phyloP scores from a whole-genome alignment of 2,797 vertebrate genomes.

The Catharus ustulatus region DNA sequence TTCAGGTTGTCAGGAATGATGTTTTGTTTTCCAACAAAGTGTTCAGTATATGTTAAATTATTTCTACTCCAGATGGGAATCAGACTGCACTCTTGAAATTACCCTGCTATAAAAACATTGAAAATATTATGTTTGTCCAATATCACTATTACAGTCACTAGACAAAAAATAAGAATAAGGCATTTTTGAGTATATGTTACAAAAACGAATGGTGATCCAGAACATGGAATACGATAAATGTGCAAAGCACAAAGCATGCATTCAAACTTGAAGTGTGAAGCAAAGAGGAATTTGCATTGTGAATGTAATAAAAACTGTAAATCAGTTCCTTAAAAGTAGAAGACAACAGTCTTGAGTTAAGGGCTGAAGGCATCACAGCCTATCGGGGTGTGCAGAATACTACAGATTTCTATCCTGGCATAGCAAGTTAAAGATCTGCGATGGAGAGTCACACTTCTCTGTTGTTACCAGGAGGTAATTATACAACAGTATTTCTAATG shows the following conservation, averaged over 20 bases:
- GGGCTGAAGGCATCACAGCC: background rate
- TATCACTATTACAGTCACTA: background rate
- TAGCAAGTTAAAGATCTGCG: constrained; percentile 54
- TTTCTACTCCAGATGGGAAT: constrained; percentile 25
- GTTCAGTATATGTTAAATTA: constrained; percentile 28
- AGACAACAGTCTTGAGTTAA: constrained; percentile 18
- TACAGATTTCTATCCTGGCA: constrained; percentile 35
- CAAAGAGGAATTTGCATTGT: constrained; percentile 44
- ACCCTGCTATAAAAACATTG: background rate
- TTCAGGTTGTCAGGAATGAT: background rate
- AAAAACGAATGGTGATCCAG: constrained; percentile 35
- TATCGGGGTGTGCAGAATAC: constrained; percentile 1
- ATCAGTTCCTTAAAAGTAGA: constrained; percentile 30
- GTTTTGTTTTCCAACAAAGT: constrained; percentile 33
- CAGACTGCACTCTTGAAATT: constrained; percentile 14
- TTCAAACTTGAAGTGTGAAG: constrained; percentile 36
- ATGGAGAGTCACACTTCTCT: constrained; percentile 68
- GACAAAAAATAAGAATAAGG: constrained; percentile 6
- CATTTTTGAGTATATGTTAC: background rate
- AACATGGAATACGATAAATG: constrained; percentile 5
- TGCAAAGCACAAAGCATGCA: constrained; percentile 25
- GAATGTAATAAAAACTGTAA: constrained; percentile 33
- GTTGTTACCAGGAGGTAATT: constrained; percentile 75
- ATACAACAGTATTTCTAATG: constrained; percentile 73
- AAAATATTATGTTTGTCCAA: constrained; percentile 28